Conservation (phyloP, 2,888 invertebrate genomes). For the Agonopterix subpropinquella region DNA sequence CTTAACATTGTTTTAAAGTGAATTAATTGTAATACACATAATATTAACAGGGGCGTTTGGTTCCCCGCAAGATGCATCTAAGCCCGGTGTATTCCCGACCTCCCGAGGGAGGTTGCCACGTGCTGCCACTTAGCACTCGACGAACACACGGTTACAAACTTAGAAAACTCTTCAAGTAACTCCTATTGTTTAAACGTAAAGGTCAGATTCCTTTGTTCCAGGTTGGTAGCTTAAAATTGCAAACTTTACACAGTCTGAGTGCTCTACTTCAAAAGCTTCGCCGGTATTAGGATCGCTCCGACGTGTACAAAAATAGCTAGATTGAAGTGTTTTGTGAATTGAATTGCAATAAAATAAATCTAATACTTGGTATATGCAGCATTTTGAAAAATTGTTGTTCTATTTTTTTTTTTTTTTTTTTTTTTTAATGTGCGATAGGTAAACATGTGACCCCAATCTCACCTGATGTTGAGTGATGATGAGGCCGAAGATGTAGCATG, state of each 20-base stretch:
- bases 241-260: conserved; percentile 54
- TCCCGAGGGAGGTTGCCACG: conserved; percentile 56
- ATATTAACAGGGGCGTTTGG: conserved; percentile 61
- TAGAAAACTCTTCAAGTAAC: conserved; percentile 30
- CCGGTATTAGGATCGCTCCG: conserved; percentile 62
- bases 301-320: conserved; percentile 62
- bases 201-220: conserved; percentile 45
- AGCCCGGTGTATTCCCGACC: conserved; percentile 49
- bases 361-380: too few relatives aligned
- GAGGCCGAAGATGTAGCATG: too few relatives aligned
- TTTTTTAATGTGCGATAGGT: too few relatives aligned
- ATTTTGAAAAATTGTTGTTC: too few relatives aligned
- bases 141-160: conserved; percentile 42
- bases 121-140: conserved; percentile 66
- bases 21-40: conserved; percentile 60
- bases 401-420: too few relatives aligned
- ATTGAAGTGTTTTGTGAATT: conserved; percentile 54
- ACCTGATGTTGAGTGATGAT: too few relatives aligned
- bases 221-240: conserved; percentile 41
- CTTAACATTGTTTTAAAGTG: conserved; percentile 41
- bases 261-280: conserved; percentile 61
- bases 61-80: conserved; percentile 63
- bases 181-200: conserved; percentile 32
- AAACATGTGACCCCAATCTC: too few relatives aligned
- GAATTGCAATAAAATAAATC: conserved; percentile 9